phyloP scores from a whole-genome alignment of 2,797 vertebrate species.

The Gadopsis marmoratus region DNA sequence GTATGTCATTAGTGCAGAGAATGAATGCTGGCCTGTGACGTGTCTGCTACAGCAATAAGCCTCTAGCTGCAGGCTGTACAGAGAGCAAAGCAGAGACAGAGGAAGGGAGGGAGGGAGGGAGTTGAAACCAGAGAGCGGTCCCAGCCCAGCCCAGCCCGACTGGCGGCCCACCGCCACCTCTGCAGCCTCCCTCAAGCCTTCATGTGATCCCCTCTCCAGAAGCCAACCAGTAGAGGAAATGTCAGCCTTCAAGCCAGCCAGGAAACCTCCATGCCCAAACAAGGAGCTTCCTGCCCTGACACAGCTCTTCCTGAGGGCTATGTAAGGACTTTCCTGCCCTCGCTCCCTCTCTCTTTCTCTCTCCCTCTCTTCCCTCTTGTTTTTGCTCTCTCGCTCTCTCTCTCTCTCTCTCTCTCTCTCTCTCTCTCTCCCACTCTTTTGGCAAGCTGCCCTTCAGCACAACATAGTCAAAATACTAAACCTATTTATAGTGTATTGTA shows the following conservation, averaged over 20 bases:
- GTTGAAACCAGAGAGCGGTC: constrained; percentile 75
- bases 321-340: constrained; percentile 92
- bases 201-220: constrained; percentile 84
- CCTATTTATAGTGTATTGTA: constrained; percentile 16
- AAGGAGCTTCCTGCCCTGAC: constrained; percentile 88
- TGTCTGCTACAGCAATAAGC: constrained; percentile 65
- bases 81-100: constrained; percentile 30
- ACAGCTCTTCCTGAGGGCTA: constrained; percentile 90
- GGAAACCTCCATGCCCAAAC: constrained; percentile 87
- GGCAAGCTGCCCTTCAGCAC: constrained; percentile 81
- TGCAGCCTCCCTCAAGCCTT: constrained; percentile 83
- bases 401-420: constrained; percentile 18
- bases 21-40: constrained; percentile 56
- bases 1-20: constrained; percentile 44
- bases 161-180: constrained; percentile 78
- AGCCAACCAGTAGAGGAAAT: constrained; percentile 87
- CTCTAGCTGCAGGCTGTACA: constrained; percentile 58
- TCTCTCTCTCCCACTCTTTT: constrained; percentile 77
- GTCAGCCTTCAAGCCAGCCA: constrained; percentile 84
- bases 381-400: constrained; percentile 68
- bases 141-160: constrained; percentile 68
- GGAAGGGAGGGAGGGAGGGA: constrained; percentile 37
- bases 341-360: constrained; percentile 66
- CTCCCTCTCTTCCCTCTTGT: constrained; percentile 51
- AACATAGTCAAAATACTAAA: constrained; percentile 43